Evolutionary conservation across 2,888 invertebrate genomes (phyloP).

Genomic region (Lamproptera curius): DNA sequence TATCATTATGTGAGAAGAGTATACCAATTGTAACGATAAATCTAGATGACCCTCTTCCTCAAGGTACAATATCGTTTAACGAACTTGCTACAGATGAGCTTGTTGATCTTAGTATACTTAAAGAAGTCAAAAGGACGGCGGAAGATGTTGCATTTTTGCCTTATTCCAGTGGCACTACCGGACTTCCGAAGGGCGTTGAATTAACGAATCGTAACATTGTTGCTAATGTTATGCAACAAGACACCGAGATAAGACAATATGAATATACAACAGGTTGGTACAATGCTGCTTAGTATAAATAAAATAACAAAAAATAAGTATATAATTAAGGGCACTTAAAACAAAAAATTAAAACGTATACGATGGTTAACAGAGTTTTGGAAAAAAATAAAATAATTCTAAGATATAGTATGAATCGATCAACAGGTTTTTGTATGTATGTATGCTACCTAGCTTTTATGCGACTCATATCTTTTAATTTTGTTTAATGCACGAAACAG

Average conservation of each 20-base stretch:
- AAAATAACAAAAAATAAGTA: too few species aligned
- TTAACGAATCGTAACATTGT: slow-evolving; percentile 78
- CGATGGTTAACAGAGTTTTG: too few species aligned
- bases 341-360: too few species aligned
- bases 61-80: slow-evolving; percentile 76
- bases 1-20: slow-evolving; percentile 55
- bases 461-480: too few species aligned
- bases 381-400: too few species aligned
- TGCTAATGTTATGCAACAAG: slow-evolving; percentile 55
- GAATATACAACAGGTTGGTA: slow-evolving; percentile 55
- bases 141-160: slow-evolving; percentile 83
- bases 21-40: slow-evolving; percentile 68
- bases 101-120: slow-evolving; percentile 67
- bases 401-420: too few species aligned
- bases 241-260: slow-evolving; percentile 37
- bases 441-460: too few species aligned
- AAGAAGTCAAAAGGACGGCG: slow-evolving; percentile 45
- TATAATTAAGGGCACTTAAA: too few species aligned
- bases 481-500: too few species aligned
- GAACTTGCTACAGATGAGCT: slow-evolving; percentile 69
- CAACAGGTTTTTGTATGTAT: too few species aligned
- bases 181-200: slow-evolving; percentile 86
- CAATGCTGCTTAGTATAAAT: too few species aligned
- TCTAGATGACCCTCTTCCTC: slow-evolving; percentile 45
- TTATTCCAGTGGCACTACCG: slow-evolving; percentile 92